Conservation (phyloP, 2,888 invertebrate species). For the Biston betularia region DNA sequence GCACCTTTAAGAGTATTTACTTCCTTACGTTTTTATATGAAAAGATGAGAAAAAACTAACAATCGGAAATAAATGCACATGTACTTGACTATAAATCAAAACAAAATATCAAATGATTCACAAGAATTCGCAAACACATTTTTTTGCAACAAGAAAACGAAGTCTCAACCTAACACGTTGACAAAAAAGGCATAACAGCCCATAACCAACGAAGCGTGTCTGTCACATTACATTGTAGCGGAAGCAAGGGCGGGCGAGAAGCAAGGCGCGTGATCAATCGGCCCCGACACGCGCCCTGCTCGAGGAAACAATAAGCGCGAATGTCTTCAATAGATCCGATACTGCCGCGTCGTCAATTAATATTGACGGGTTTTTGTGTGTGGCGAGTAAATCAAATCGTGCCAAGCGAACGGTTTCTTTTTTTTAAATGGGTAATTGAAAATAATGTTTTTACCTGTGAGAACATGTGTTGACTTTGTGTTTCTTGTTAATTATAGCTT, state of each 20-base stretch:
- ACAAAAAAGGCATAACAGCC: conserved; percentile 24
- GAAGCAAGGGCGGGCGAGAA: conserved; percentile 21
- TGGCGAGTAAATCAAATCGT: neutral
- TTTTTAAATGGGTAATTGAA: no score
- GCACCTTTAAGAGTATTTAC: no score
- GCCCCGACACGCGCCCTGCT: conserved; percentile 25
- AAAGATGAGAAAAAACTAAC: neutral
- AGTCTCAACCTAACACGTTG: conserved; percentile 20
- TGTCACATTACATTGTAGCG: conserved; percentile 29
- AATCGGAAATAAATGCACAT: neutral
- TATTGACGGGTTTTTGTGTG: conserved; percentile 12
- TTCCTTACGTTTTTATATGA: no score
- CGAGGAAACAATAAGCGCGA: conserved; percentile 37
- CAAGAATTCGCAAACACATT: conserved; percentile 13
- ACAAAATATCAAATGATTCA: conserved; percentile 1
- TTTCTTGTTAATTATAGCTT: no score
- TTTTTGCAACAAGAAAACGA: conserved; percentile 16
- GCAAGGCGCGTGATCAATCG: conserved; percentile 37
- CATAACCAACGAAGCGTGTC: conserved; percentile 25
- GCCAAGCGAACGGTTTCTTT: no score
- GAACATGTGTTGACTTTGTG: no score
- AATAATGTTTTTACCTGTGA: neutral
- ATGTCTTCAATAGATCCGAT: conserved; percentile 33
- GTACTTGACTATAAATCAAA: neutral
- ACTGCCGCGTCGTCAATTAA: conserved; percentile 19